These are phyloP conservation scores for Manis pentadactyla DNA, from an alignment of 2,797 vertebrate genomes.

Conservation along the genomic window DNA sequence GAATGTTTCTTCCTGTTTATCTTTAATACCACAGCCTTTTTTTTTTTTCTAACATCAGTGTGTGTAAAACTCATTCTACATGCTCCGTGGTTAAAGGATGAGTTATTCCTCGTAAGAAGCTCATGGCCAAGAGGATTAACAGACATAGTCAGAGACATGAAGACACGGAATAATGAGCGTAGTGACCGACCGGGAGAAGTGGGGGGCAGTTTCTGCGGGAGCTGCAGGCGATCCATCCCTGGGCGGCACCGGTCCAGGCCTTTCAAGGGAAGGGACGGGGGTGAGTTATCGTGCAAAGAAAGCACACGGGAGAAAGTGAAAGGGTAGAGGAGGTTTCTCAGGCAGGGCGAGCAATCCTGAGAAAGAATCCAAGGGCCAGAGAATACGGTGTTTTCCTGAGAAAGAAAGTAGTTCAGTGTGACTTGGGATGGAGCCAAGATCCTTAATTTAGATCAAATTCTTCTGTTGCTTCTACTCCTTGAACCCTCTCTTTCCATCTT, in stretches of 20 bases:
- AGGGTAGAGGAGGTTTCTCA: neutral
- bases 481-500: neutral
- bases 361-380: neutral
- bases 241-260: fast-evolving
- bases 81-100: neutral
- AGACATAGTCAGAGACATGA: neutral
- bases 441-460: neutral
- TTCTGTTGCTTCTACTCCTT: neutral
- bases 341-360: neutral
- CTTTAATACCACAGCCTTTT: neutral
- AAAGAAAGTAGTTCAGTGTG: neutral
- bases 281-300: neutral
- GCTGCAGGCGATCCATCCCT: neutral
- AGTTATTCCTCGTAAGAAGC: neutral
- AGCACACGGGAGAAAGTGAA: neutral
- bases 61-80: neutral
- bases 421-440: neutral
- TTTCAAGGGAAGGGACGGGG: neutral
- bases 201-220: neutral
- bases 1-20: neutral
- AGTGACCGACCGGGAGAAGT: too few relatives aligned
- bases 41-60: neutral
- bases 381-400: neutral
- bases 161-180: neutral
- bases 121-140: neutral